Evolutionary conservation across 2,888 invertebrate species (phyloP), one percentile per base, ranked within the genome.

Genomic region (Agelastica alni): DNA sequence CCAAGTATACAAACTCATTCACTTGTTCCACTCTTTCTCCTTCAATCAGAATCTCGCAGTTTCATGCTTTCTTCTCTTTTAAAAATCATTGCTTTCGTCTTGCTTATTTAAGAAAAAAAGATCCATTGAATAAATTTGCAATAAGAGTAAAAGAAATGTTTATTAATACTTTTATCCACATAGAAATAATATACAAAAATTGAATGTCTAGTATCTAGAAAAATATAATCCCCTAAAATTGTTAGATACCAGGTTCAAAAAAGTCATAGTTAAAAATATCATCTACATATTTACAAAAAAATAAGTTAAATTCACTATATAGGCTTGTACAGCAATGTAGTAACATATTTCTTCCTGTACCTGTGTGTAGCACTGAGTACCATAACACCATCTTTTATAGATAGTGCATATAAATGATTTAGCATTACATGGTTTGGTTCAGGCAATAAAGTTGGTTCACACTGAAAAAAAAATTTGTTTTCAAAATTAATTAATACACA

Each of bases 391-490:
- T 99, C 99, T 80, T 98, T 98, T 70, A 99, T 99, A 41, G 97
- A 98, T 60, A 99, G 81, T n/a, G 99, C 99, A 78, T 99, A 99
- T 49, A 99, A 81, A 78, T 99, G 99, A 78, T 99, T 99, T 71
- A 99, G 81, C 99, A 99, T 99, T 17, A 99, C 99, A 76, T 99
- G 99, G 77, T 98, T 98, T 43, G 99, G 99, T 80, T 99, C 98
- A n/a, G 99, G 99, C 67, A 99, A 80, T 67, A 99, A 82, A 42
- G 97, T 97, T 43, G 99, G 99, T 77, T 99, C 99, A 79, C 97
- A 97, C 93, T 96, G 79, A 58, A 85, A 85, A 53, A 13, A 12
- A 14, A 5, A 30, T 7, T 30, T 5, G n/a, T 4, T 16, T 14
- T 16, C 4, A 41, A 42, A 22, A 42, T 20, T 6, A 17, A 4